Base-by-base conservation (phyloP, 2,113 vertebrate genomes). In the Nothobranchius kuhntae region DNA sequence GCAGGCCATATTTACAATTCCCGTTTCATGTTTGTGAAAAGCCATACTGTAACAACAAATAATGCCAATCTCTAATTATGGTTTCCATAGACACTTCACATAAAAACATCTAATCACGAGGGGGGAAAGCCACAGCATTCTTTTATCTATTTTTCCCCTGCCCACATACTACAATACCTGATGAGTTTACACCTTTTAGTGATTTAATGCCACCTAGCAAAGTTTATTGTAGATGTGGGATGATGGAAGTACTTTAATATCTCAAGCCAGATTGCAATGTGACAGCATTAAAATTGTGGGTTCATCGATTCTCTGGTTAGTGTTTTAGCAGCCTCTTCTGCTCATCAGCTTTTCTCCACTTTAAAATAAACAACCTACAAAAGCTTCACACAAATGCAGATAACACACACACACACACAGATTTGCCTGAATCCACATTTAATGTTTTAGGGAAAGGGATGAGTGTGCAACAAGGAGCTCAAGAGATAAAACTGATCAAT, bases 281-380 rank as follows among this genome's bases (percentile, higher is more conserved):
- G 68, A 68, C 50, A 77, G 61, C 61, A 54, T 77, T 83, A 54
- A 84, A 89, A 75, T 67, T 42, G 83, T 85, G 80, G 73, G 75
- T 56, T 83, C 57, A 68, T 64, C 76, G 60, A 76, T 78, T 53
- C 57, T 70, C 54, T 65, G 58, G 65, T 87, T 80, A 66, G 76
- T 80, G 73, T 85, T 78, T 78, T 61, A 65, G 66, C 68, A 68
- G 54, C 80, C 68, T 74, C 68, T 72, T 84, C 78, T 75, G 69
- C 82, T 76, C 51, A 65, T 58, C 57, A 75, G 7, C 52, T 17
- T 61, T 64, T 70, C n/a, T 57, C n/a, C 68, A 74, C 74, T 82
- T 71, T 61, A 71, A 74, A 69, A 75, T 36, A 76, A 60, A 52
- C 21, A 50, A 14, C 44, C 65, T 62, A 13, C 30, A 54, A 46